phyloP scores from a whole-genome alignment of 2,113 vertebrate genomes.

The Thunnus maccoyii region DNA sequence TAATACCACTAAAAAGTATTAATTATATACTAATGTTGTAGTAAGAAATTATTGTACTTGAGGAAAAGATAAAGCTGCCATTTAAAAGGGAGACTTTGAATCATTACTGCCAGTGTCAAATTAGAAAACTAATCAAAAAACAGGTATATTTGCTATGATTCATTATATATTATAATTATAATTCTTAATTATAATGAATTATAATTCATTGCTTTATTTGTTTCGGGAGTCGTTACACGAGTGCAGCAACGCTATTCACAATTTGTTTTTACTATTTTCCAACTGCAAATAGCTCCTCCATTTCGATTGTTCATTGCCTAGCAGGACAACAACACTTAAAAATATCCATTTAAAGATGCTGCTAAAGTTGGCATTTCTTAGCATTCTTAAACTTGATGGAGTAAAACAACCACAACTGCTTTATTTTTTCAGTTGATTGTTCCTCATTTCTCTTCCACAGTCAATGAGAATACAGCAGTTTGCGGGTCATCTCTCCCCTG shows the following conservation, averaged over 20 bases:
- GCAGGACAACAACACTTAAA: background rate
- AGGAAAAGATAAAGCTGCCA: background rate
- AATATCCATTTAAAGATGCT: too few species aligned
- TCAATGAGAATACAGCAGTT: conserved; percentile 93
- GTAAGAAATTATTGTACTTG: too few species aligned
- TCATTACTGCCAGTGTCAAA: too few species aligned
- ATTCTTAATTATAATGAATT: too few species aligned
- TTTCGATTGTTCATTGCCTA: background rate
- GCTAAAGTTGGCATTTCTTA: background rate
- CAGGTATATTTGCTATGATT: too few species aligned
- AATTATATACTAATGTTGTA: too few species aligned
- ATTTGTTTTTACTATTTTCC: background rate
- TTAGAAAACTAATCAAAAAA: background rate
- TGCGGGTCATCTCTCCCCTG: conserved; percentile 91
- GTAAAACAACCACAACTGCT: background rate
- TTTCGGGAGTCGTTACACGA: background rate
- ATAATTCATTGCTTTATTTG: background rate
- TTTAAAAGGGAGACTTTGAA: background rate
- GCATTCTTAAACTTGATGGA: background rate
- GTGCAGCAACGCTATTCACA: background rate
- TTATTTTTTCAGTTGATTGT: background rate
- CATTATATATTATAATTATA: too few species aligned
- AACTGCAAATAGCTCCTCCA: background rate
- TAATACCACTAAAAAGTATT: too few species aligned
- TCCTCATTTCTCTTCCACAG: conserved; percentile 30